A percentile compares a stretch with the other conserved stretches of the same genome.
These are phyloP conservation scores for Apotomis betuletana DNA, from an alignment of 2,888 invertebrate genomes.

Conservation along the genomic window DNA sequence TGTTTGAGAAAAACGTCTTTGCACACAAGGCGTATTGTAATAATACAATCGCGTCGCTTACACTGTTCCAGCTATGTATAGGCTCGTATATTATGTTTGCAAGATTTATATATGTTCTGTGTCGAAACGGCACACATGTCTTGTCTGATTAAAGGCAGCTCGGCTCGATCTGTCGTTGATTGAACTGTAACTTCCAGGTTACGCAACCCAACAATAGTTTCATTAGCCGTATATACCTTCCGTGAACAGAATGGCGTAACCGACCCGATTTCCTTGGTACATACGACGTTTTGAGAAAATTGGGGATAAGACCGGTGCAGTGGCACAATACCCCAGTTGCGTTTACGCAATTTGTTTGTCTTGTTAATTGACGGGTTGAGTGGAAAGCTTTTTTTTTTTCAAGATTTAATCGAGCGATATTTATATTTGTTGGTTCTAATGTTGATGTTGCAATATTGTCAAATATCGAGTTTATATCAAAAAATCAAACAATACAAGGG, in stretches of 20 bases:
- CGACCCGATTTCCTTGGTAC: background rate
- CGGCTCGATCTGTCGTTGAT: conserved; percentile 30
- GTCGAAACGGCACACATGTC: conserved; percentile 1
- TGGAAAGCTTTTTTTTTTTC: conserved; percentile 1
- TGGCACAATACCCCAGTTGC: conserved; percentile 21
- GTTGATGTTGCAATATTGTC: no score
- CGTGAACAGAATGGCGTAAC: background rate
- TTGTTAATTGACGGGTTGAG: conserved; percentile 28
- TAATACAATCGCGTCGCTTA: no score
- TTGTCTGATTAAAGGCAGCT: conserved; percentile 13
- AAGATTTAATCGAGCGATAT: no score
- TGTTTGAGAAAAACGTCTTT: no score
- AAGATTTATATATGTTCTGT: background rate
- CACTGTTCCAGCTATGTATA: no score
- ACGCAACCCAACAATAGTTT: conserved; percentile 29
- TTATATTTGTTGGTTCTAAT: no score
- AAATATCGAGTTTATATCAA: no score
- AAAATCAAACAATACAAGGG: no score
- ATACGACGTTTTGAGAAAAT: background rate
- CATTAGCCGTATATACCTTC: conserved; percentile 11
- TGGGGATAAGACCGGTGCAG: background rate
- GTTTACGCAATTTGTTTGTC: conserved; percentile 31
- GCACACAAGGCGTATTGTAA: no score
- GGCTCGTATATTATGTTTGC: background rate
- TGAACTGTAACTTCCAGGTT: conserved; percentile 27